Conservation (phyloP, 30 jellyfish, hydroid and myxozoan species). For the Pseudorhiza aurosa region DNA sequence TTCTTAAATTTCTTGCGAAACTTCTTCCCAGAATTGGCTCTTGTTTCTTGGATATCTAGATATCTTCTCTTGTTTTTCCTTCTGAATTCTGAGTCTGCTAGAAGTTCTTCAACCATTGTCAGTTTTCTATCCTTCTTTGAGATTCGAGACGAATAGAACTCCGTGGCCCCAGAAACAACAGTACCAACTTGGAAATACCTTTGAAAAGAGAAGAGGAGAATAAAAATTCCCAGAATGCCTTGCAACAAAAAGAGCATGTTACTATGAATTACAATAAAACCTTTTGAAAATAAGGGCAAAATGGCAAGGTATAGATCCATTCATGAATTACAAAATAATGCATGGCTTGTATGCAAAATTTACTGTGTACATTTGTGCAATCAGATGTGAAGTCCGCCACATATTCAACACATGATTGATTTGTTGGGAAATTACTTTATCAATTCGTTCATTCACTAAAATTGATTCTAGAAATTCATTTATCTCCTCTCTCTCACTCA, state of each 20-base stretch:
- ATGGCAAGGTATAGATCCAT: too few relatives aligned
- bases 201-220: constrained; percentile 20
- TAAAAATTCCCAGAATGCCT: too few relatives aligned
- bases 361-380: too few relatives aligned
- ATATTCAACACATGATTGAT: too few relatives aligned
- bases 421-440: too few relatives aligned
- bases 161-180: constrained; percentile 87
- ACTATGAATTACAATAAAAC: not conserved
- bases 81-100: constrained; percentile 92
- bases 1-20: constrained; percentile 51
- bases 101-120: constrained; percentile 88
- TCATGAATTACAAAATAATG: too few relatives aligned
- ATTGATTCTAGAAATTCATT: too few relatives aligned
- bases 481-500: too few relatives aligned
- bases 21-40: constrained; percentile 62
- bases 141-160: constrained; percentile 77
- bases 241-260: not conserved
- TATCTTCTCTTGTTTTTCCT: constrained; percentile 67
- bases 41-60: constrained; percentile 64
- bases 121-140: constrained; percentile 77
- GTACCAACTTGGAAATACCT: constrained; percentile 95
- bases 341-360: too few relatives aligned
- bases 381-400: too few relatives aligned
- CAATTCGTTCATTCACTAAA: too few relatives aligned
- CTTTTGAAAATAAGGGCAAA: too few relatives aligned